Conservation (phyloP, 2,888 invertebrate genomes). For the Charanyca ferruginea region DNA sequence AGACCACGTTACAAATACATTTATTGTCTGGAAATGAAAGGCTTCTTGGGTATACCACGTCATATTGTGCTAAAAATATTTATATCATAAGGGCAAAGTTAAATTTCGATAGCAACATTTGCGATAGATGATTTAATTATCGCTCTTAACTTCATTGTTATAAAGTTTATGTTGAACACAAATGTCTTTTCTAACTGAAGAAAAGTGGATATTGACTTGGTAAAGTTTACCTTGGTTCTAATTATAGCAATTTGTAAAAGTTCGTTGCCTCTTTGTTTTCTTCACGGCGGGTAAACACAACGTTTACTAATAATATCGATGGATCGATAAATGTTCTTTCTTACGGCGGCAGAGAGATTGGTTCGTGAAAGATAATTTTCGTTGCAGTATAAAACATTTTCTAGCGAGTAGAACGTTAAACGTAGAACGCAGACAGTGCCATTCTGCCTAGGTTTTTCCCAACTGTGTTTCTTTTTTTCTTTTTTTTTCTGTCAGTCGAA, state of each 20-base stretch:
- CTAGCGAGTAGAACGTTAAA: too few species aligned
- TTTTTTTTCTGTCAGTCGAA: too few species aligned
- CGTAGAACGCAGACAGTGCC: too few species aligned
- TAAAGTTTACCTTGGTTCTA: not conserved
- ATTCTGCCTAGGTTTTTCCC: too few species aligned
- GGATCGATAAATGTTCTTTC: not conserved
- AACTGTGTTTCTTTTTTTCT: too few species aligned
- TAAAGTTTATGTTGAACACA: conserved; percentile 4
- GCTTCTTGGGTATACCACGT: conserved; percentile 10
- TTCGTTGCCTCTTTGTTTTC: not conserved
- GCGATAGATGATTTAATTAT: conserved; percentile 17
- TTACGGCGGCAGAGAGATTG: too few species aligned
- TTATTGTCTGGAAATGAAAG: not conserved
- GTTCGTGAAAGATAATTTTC: not conserved
- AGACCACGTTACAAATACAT: conserved; percentile 5
- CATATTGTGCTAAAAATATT: conserved; percentile 28
- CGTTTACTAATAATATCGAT: not conserved
- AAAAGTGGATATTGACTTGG: conserved; percentile 1
- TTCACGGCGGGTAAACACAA: not conserved
- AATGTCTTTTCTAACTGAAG: conserved; percentile 5
- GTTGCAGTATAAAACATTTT: too few species aligned
- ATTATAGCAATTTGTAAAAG: not conserved
- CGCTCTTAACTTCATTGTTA: conserved; percentile 10
- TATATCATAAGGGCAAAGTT: conserved; percentile 6
- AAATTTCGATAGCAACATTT: conserved; percentile 19